Evolutionary conservation across 35 echinoderm and acorn worm genomes (phyloP).

Genomic region (Apostichopus parvimensis): DNA sequence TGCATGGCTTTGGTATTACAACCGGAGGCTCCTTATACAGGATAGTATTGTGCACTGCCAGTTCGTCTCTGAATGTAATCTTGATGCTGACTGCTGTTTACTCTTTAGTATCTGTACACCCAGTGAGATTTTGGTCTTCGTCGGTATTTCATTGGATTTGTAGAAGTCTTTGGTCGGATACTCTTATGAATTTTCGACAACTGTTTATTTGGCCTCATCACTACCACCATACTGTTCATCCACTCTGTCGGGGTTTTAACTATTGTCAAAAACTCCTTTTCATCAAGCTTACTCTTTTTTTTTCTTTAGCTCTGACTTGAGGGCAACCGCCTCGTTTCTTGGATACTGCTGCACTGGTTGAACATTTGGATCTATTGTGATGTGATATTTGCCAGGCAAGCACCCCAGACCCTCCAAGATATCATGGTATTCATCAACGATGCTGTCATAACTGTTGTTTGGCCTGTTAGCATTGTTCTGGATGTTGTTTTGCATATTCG

Average conservation of each 20-base stretch:
- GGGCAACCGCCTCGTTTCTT: constrained; percentile 1
- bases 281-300: no score
- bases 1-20: no score
- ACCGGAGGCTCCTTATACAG: no score
- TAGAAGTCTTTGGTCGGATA: background rate
- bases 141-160: background rate
- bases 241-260: no score
- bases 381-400: constrained; percentile 61
- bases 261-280: no score
- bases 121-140: background rate
- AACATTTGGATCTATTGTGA: constrained; percentile 34
- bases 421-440: constrained; percentile 62
- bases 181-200: constrained; percentile 3
- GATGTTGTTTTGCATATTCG: background rate
- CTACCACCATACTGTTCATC: constrained; percentile 31
- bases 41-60: no score
- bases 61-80: no score
- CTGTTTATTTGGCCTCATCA: constrained; percentile 12
- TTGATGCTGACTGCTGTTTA: no score
- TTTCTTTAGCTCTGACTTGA: constrained; percentile 10
- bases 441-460: constrained; percentile 5
- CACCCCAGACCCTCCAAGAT: constrained; percentile 60
- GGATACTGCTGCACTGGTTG: constrained; percentile 53
- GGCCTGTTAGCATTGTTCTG: background rate
- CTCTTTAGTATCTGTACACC: no score